These are phyloP conservation scores for Esox masquinongy DNA, from an alignment of 2,797 vertebrate genomes.

Conservation along the genomic window DNA sequence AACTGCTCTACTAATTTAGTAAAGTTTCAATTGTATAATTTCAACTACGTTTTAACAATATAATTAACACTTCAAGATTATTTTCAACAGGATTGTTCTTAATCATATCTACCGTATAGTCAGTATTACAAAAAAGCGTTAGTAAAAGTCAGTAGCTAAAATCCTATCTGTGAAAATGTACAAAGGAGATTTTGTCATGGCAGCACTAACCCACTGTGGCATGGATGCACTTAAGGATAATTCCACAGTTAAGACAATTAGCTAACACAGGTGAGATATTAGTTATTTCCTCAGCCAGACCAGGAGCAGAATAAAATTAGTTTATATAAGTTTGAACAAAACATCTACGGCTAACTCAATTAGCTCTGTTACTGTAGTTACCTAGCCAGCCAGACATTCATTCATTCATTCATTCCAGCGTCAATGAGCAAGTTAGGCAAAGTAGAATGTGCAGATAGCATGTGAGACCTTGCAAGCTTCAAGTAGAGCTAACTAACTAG, in stretches of 20 bases:
- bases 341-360: background rate
- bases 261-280: background rate
- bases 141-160: too few relatives aligned
- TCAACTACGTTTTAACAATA: too few relatives aligned
- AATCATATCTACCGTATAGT: too few relatives aligned
- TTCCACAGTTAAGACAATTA: background rate
- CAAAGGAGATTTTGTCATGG: background rate
- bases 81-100: too few relatives aligned
- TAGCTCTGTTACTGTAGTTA: background rate
- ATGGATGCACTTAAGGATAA: too few relatives aligned
- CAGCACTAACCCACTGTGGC: background rate
- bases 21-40: too few relatives aligned
- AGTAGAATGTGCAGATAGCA: conserved; percentile 14
- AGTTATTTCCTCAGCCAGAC: background rate
- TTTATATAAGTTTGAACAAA: background rate
- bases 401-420: background rate
- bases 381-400: background rate
- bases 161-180: too few relatives aligned
- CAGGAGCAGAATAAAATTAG: background rate
- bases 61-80: too few relatives aligned
- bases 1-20: too few relatives aligned
- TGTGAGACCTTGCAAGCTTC: background rate
- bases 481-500: conserved; percentile 21
- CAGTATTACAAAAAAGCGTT: too few relatives aligned
- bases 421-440: background rate